These are phyloP conservation scores for Leistus spinibarbis DNA, from an alignment of 2,888 invertebrate genomes.

Conservation along the genomic window DNA sequence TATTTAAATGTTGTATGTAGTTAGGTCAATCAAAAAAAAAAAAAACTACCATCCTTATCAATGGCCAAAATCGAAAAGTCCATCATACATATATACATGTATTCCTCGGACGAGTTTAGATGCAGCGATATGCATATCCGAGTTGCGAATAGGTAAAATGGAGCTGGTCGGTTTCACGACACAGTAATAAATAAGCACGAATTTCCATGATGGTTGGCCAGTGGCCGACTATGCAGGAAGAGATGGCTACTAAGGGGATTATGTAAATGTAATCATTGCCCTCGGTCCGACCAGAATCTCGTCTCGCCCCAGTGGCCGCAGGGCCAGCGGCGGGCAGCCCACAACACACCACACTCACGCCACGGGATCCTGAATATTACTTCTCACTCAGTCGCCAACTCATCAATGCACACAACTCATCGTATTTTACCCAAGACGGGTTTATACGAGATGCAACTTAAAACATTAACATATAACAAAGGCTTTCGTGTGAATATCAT, in stretches of 20 bases:
- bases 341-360: too few relatives aligned
- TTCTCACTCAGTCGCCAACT: not conserved
- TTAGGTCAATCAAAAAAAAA: not conserved
- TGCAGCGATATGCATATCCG: not conserved
- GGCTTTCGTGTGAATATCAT: too few relatives aligned
- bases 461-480: too few relatives aligned
- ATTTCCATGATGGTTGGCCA: constrained; percentile 27
- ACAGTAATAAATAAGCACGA: constrained; percentile 37
- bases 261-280: constrained; percentile 55
- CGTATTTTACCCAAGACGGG: too few relatives aligned
- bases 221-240: constrained; percentile 44
- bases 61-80: not conserved
- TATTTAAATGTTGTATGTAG: not conserved
- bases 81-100: too few relatives aligned
- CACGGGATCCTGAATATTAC: too few relatives aligned
- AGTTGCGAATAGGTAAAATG: constrained; percentile 1
- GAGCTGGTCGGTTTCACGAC: constrained; percentile 18
- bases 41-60: not conserved
- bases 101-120: not conserved
- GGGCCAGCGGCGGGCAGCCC: not conserved
- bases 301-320: not conserved
- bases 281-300: constrained; percentile 1
- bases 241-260: constrained; percentile 51
- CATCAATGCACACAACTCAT: not conserved
- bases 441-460: too few relatives aligned